Percentiles rank a stretch among this genome's conserved stretches.
phyloP scores from a whole-genome alignment of 2,888 invertebrate genomes.

The Marronus borbonicus region DNA sequence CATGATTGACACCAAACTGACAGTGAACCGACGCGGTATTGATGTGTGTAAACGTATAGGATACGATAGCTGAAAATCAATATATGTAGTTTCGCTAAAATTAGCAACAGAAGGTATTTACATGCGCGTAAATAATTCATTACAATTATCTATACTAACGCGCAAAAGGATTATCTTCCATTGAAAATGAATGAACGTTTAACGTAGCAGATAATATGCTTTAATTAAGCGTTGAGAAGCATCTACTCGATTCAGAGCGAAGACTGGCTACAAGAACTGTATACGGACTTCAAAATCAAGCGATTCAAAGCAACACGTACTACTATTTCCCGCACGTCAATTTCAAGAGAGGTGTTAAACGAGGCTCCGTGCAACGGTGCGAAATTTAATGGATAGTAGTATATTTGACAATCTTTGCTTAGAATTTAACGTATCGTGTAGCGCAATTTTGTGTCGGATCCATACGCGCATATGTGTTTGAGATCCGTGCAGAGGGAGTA shows the following conservation, averaged over 20 bases:
- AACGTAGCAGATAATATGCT: not conserved
- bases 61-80: no score
- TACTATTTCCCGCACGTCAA: not conserved
- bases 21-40: no score
- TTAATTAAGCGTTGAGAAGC: not conserved
- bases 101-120: not conserved
- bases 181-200: not conserved
- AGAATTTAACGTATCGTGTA: not conserved
- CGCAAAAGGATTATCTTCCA: no score
- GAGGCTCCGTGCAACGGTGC: not conserved
- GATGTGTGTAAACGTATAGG: no score
- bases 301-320: not conserved
- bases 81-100: no score
- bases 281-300: not conserved
- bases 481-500: no score
- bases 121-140: not conserved
- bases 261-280: no score
- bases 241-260: not conserved
- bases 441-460: no score
- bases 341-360: not conserved
- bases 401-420: conserved; percentile 12
- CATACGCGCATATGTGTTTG: no score
- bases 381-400: not conserved
- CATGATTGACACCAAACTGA: no score
- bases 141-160: not conserved